Base-by-base conservation (phyloP, 1,140 invertebrate species). In the Conopomorpha cramerella region DNA sequence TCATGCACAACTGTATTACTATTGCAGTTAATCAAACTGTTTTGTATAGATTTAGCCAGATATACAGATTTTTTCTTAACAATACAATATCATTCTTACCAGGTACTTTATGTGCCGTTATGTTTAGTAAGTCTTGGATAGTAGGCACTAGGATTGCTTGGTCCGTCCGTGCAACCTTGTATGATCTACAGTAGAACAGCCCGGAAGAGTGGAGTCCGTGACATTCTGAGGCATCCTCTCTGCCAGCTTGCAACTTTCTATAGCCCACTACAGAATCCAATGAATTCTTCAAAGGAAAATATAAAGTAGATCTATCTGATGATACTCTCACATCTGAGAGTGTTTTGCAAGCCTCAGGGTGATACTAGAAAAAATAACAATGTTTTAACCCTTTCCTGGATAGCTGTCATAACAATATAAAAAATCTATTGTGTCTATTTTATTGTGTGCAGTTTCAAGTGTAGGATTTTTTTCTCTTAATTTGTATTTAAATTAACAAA, bases 121-220 rank as follows among this genome's bases (percentile, higher is more conserved):
- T 60, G 36, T 83, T 78, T 17, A 91, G 58, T 26, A 88, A 79
- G 77, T 91, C 88, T 27, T 81, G 48, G 41, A 90, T 65, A 49
- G 65, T 83, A 13, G 82, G 81, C 1, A 91, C 87, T 38, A 91
- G 41, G 13, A 90, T 74, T 0, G 84, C 85, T 39, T 79, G 78
- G 31, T 72, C 64, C 43, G 59, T 67, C 36, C 61, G 62, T 35
- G 43, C 50, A 26, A 68, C 43, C 50, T 59, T 59, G 41, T 60
- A 48, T 49, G 78, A 39, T 54, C 58, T 35, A 50, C 68, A 47
- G 51, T 61, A 58, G 67, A 72, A 62, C 71, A 81, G 30, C 48
- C 66, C 58, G 55, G 73, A 45, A 54, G 57, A 44, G 57, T 73
- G 38, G n/a, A 60, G 30, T 12, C 56, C 49, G 80, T 80, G 34